phyloP scores from a whole-genome alignment of 2,113 vertebrate genomes.

The Cervus canadensis region DNA sequence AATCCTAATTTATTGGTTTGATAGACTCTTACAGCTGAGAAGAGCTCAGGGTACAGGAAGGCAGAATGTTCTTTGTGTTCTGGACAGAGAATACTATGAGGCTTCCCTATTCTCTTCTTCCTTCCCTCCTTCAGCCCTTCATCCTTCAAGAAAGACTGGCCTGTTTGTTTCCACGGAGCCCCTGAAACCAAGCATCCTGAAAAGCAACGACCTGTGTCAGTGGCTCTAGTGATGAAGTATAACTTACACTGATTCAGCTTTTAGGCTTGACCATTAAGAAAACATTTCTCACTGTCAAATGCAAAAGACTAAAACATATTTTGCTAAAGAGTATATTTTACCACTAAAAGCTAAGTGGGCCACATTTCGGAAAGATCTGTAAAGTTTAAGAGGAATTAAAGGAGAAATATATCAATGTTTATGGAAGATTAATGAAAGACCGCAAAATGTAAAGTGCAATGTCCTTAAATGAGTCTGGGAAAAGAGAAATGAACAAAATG shows the following conservation, averaged over 20 bases:
- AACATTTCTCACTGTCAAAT: background rate
- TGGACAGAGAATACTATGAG: background rate
- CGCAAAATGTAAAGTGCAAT: background rate
- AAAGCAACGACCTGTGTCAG: background rate
- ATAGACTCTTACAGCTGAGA: background rate
- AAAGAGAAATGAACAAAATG: background rate
- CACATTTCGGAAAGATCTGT: background rate
- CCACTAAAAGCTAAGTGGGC: background rate
- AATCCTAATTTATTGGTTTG: background rate
- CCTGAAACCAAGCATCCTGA: background rate
- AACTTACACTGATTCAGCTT: background rate
- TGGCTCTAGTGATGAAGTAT: rapidly evolving
- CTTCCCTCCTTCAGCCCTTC: too few relatives aligned
- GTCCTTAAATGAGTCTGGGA: background rate
- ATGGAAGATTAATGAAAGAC: conserved; percentile 17
- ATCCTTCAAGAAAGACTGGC: background rate
- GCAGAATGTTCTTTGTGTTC: background rate
- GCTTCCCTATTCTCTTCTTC: background rate
- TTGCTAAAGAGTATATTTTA: background rate
- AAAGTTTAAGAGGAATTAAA: conserved; percentile 3
- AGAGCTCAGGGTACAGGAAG: background rate
- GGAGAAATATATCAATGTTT: background rate
- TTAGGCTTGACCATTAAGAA: background rate
- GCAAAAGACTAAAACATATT: background rate
- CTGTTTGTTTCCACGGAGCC: background rate